These are phyloP conservation scores for Ahaetulla prasina DNA, from an alignment of 2,113 vertebrate species.

Conservation along the genomic window DNA sequence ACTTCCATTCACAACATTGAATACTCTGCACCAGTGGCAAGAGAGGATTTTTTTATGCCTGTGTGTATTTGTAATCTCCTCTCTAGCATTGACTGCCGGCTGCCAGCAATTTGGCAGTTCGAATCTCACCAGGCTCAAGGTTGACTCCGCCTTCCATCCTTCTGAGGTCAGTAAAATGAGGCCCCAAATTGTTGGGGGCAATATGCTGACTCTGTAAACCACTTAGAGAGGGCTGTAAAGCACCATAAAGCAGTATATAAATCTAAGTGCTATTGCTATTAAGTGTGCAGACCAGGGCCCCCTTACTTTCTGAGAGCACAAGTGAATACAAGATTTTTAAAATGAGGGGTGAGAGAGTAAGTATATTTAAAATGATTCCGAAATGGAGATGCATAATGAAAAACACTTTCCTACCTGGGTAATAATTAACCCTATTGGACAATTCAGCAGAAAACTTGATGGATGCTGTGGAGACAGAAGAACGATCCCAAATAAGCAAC, in stretches of 20 bases:
- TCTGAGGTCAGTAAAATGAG: no score
- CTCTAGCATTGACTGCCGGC: not conserved
- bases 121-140: no score
- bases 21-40: not conserved
- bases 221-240: no score
- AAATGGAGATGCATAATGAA: not conserved
- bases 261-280: no score
- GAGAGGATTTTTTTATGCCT: not conserved
- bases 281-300: not conserved
- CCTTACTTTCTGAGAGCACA: conserved; percentile 11
- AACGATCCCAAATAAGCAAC: conserved; percentile 58
- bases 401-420: conserved; percentile 1
- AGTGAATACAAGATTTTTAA: not conserved
- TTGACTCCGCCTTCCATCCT: no score
- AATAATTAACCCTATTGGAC: conserved; percentile 31
- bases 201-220: no score
- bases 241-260: no score
- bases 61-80: not conserved
- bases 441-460: not conserved
- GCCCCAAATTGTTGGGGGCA: no score
- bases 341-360: conserved; percentile 1
- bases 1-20: not conserved
- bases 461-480: conserved; percentile 49
- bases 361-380: not conserved
- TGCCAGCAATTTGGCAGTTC: no score